Percentiles rank a stretch among this genome's conserved stretches.
phyloP scores from a whole-genome alignment of 2,888 invertebrate genomes.

The Calliopum simillimum region DNA sequence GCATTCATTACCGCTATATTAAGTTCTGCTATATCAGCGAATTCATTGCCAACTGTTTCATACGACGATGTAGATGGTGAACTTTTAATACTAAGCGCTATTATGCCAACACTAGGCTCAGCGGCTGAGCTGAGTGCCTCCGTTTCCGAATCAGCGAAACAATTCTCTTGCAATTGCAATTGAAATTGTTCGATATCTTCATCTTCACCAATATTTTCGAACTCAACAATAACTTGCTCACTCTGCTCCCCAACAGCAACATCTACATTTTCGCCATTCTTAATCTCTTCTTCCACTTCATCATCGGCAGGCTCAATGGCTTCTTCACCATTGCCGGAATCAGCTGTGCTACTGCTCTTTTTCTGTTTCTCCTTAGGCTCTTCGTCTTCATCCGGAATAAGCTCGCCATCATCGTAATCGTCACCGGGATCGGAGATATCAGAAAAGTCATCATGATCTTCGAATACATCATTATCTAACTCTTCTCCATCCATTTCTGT shows the following conservation, averaged over 20 bases:
- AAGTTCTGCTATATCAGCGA: conserved; percentile 57
- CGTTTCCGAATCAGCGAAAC: conserved; percentile 56
- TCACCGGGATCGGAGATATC: conserved; percentile 69
- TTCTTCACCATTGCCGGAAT: conserved; percentile 50
- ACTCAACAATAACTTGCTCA: conserved; percentile 48
- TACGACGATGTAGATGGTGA: conserved; percentile 68
- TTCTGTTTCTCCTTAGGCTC: conserved; percentile 29
- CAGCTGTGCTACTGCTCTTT: conserved; percentile 48
- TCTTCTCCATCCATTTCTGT: conserved; percentile 70
- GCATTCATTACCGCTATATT: conserved; percentile 37
- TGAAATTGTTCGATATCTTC: conserved; percentile 52
- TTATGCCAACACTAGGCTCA: conserved; percentile 46
- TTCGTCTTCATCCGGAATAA: conserved; percentile 35
- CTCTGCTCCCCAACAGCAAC: conserved; percentile 35
- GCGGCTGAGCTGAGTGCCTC: conserved; percentile 45
- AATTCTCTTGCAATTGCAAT: conserved; percentile 58
- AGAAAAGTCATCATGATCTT: conserved; percentile 70
- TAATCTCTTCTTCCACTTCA: conserved; percentile 29
- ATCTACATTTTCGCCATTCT: conserved; percentile 35
- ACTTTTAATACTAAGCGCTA: conserved; percentile 61
- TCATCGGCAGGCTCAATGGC: conserved; percentile 34
- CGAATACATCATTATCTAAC: conserved; percentile 70
- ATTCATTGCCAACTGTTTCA: conserved; percentile 68
- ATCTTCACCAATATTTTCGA: conserved; percentile 53
- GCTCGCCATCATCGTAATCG: conserved; percentile 53